A percentile compares a stretch with the other conserved stretches of the same genome.
phyloP scores from a whole-genome alignment of 37 sponge, comb jelly and placozoan species.

The Cliona cf. orientalis region DNA sequence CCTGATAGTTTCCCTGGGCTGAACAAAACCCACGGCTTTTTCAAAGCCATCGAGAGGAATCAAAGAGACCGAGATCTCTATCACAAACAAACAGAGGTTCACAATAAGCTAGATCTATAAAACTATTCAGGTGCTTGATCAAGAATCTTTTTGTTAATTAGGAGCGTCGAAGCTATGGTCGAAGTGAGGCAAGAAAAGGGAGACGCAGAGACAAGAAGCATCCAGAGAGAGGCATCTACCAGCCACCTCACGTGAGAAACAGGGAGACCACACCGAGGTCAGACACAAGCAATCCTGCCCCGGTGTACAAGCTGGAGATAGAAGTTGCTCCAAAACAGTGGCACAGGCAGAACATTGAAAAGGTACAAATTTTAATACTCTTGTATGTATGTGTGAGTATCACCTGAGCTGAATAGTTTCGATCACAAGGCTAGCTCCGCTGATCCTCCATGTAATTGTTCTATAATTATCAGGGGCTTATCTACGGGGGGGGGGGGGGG shows the following conservation, averaged over 20 bases:
- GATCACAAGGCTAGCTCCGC: no score
- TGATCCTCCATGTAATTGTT: no score
- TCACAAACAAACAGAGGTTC: constrained; percentile 5
- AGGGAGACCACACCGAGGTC: no score
- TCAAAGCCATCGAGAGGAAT: constrained; percentile 21
- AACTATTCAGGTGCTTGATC: background rate
- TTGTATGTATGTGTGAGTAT: no score
- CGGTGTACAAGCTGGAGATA: background rate
- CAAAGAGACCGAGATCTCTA: constrained; percentile 26
- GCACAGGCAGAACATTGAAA: background rate
- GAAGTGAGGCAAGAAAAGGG: background rate
- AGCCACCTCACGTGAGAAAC: constrained; percentile 2
- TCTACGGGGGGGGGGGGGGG: no score
- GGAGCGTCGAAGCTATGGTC: background rate
- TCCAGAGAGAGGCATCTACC: background rate
- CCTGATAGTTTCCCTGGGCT: constrained; percentile 20
- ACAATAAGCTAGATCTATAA: constrained; percentile 2
- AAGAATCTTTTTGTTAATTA: background rate
- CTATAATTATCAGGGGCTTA: no score
- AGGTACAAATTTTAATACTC: no score
- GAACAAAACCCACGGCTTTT: constrained; percentile 44
- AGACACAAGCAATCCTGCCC: no score
- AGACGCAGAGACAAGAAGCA: background rate
- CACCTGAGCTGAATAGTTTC: no score
- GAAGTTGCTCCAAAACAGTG: constrained; percentile 6